Evolutionary conservation across 2,797 vertebrate species (phyloP).

Genomic region (Poeciliopsis gracilis): DNA sequence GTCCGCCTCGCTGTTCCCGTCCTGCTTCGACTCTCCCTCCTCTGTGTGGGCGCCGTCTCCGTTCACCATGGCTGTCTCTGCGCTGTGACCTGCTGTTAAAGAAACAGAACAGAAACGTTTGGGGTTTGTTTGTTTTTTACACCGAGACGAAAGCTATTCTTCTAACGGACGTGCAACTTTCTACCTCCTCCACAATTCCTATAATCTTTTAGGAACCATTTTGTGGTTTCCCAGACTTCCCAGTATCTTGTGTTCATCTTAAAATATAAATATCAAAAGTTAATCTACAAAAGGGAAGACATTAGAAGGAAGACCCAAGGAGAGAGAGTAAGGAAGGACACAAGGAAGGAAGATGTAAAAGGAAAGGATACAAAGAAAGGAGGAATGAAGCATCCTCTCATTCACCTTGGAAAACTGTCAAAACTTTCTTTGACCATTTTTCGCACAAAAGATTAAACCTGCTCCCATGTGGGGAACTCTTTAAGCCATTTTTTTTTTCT

Average conservation of each 20-base stretch:
- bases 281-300: not conserved
- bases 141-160: not conserved
- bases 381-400: not conserved
- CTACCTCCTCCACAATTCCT: not conserved
- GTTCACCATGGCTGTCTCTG: conserved; percentile 89
- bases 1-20: conserved; percentile 84
- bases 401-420: not conserved
- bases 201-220: not conserved
- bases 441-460: not conserved
- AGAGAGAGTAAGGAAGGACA: not conserved
- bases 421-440: not conserved
- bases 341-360: not conserved
- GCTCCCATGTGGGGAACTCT: not conserved
- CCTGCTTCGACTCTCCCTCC: conserved; percentile 82
- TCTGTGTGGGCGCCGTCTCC: conserved; percentile 83
- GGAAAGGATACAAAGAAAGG: not conserved
- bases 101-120: not conserved
- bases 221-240: not conserved
- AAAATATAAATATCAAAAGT: not conserved
- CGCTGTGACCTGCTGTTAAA: conserved; percentile 77
- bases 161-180: not conserved
- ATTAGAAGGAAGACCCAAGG: not conserved
- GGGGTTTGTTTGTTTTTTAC: not conserved
- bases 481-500: not conserved
- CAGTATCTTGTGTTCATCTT: not conserved